Percentiles rank a stretch among this genome's conserved stretches.
Conservation (phyloP, 2,888 invertebrate genomes). For the Plebejus anna region DNA sequence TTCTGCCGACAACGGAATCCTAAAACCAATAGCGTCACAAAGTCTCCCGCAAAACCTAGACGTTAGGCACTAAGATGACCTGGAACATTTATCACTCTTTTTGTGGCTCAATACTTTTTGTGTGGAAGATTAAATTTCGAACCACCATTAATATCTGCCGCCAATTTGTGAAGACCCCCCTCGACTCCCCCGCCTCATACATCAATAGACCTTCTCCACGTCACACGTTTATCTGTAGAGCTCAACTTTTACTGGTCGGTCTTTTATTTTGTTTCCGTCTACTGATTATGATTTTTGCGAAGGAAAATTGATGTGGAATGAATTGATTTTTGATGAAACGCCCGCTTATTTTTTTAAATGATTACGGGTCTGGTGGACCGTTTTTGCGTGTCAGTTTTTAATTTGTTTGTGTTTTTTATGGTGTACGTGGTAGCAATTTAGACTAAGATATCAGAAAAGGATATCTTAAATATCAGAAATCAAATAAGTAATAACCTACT, state of each 20-base stretch:
- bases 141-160: constrained; percentile 67
- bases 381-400: constrained; percentile 10
- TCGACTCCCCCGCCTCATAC: constrained; percentile 29
- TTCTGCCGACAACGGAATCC: neutral
- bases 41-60: constrained; percentile 12
- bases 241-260: constrained; percentile 48
- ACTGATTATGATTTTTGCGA: constrained; percentile 73
- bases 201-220: constrained; percentile 30
- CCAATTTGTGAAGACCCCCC: constrained; percentile 52
- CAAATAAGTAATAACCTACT: too few relatives aligned
- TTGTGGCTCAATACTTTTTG: constrained; percentile 78
- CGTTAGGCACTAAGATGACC: constrained; percentile 49
- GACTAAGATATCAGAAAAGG: neutral
- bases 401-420: neutral
- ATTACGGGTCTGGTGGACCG: constrained; percentile 10
- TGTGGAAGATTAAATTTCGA: constrained; percentile 75
- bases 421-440: neutral
- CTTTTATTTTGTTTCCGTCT: constrained; percentile 67
- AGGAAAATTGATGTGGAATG: constrained; percentile 51
- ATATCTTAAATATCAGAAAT: too few relatives aligned
- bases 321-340: constrained; percentile 59
- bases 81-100: constrained; percentile 72
- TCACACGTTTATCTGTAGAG: constrained; percentile 33
- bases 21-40: neutral
- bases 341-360: constrained; percentile 32